Evolutionary conservation across 2,113 vertebrate genomes (phyloP).

Genomic region (Rhinichthys klamathensis): DNA sequence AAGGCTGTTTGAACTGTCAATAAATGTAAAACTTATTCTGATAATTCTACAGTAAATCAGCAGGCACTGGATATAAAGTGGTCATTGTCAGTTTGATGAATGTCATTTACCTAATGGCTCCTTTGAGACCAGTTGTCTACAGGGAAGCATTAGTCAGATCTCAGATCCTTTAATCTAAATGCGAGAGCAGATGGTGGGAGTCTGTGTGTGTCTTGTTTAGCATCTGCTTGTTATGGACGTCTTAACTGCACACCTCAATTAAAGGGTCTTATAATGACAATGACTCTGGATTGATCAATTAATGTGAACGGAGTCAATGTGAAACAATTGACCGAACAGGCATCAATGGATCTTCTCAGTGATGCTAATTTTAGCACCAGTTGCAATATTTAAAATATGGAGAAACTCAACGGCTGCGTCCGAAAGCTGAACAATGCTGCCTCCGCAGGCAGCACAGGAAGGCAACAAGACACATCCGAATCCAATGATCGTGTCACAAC

Average conservation of each 20-base stretch:
- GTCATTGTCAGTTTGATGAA: slow-evolving; percentile 9
- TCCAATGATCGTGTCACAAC: no score
- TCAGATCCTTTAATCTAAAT: not conserved
- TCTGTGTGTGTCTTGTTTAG: not conserved
- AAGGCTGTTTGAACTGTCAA: not conserved
- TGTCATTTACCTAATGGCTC: slow-evolving; percentile 31
- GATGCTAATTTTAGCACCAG: slow-evolving; percentile 17
- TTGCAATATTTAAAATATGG: not conserved
- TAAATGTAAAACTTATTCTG: not conserved
- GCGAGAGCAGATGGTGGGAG: slow-evolving; percentile 10
- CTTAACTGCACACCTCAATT: slow-evolving; percentile 20
- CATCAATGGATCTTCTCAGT: slow-evolving; percentile 2
- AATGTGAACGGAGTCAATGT: not conserved
- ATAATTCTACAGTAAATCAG: slow-evolving; percentile 15
- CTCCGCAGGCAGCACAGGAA: no score
- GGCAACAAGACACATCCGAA: no score
- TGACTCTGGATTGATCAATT: slow-evolving; percentile 25
- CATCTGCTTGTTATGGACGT: not conserved
- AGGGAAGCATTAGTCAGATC: slow-evolving; percentile 17
- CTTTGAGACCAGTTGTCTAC: slow-evolving; percentile 24
- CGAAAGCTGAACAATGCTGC: no score
- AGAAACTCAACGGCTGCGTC: not conserved
- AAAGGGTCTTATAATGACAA: not conserved
- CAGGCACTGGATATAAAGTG: not conserved
- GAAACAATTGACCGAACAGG: not conserved